phyloP scores from a whole-genome alignment of 2,797 vertebrate species.

The Clarias platycephalus region DNA sequence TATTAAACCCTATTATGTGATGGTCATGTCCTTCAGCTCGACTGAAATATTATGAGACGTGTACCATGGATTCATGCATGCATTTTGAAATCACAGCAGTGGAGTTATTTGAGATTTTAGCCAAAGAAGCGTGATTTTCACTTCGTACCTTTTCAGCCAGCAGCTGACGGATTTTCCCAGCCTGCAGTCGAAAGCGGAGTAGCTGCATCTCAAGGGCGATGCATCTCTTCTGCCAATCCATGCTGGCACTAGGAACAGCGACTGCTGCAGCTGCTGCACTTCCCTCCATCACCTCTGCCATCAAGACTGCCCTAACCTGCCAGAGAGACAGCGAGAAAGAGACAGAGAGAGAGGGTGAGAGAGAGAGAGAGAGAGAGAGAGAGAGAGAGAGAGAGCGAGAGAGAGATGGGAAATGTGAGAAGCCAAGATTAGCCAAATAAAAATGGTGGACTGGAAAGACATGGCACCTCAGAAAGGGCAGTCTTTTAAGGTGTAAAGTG shows the following conservation, averaged over 20 bases:
- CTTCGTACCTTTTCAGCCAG: slow-evolving; percentile 89
- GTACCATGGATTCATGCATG: not conserved
- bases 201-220: slow-evolving; percentile 88
- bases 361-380: not conserved
- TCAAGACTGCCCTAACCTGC: slow-evolving; percentile 52
- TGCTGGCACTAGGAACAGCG: slow-evolving; percentile 48
- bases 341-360: not conserved
- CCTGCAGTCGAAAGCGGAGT: slow-evolving; percentile 89
- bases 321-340: not conserved
- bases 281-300: slow-evolving; percentile 79
- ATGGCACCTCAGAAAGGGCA: not conserved
- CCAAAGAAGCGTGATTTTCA: too few species aligned
- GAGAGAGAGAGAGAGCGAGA: not conserved
- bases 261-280: slow-evolving; percentile 44
- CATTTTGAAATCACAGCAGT: not conserved
- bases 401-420: not conserved
- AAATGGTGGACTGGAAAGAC: not conserved
- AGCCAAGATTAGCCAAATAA: not conserved
- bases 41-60: not conserved
- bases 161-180: slow-evolving; percentile 90
- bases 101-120: not conserved
- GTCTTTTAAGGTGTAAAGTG: not conserved
- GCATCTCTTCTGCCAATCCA: slow-evolving; percentile 93
- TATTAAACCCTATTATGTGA: not conserved
- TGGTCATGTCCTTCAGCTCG: not conserved